Conservation (phyloP, 2,797 vertebrate genomes). For the Anisognathus igniventris region DNA sequence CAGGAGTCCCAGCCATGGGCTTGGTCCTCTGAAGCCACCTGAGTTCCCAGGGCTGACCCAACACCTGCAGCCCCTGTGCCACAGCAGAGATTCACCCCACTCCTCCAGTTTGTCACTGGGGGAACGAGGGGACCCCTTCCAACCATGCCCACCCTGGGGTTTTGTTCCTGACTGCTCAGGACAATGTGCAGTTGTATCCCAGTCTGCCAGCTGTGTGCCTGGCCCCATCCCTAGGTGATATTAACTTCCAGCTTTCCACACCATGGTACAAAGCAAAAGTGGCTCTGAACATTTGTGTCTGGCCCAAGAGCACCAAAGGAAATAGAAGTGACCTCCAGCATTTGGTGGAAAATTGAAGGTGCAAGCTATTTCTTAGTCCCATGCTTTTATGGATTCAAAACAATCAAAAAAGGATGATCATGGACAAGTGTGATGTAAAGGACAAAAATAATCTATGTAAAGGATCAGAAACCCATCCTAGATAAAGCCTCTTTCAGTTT, state of each 20-base stretch:
- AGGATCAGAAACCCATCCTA: not conserved
- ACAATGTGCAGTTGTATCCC: accelerated
- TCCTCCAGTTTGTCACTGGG: accelerated
- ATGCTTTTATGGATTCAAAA: not conserved
- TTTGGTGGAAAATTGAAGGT: not conserved
- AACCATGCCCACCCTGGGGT: not conserved
- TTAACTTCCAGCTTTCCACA: not conserved
- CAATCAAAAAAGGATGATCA: not conserved
- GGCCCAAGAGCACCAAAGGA: not conserved
- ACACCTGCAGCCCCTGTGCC: not conserved
- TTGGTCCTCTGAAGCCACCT: not conserved
- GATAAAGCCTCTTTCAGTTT: not conserved
- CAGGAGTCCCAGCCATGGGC: not conserved
- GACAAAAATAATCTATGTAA: not conserved
- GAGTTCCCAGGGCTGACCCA: not conserved
- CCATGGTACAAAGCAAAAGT: not conserved
- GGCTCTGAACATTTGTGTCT: not conserved
- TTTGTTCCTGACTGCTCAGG: not conserved
- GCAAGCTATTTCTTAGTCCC: not conserved
- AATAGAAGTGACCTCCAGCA: not conserved
- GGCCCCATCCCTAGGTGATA: not conserved
- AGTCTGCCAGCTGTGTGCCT: not conserved
- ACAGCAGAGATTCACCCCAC: not conserved
- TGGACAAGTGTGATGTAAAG: not conserved
- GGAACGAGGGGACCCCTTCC: not conserved